phyloP scores from a whole-genome alignment of 2,113 vertebrate genomes.

The Canis aureus region DNA sequence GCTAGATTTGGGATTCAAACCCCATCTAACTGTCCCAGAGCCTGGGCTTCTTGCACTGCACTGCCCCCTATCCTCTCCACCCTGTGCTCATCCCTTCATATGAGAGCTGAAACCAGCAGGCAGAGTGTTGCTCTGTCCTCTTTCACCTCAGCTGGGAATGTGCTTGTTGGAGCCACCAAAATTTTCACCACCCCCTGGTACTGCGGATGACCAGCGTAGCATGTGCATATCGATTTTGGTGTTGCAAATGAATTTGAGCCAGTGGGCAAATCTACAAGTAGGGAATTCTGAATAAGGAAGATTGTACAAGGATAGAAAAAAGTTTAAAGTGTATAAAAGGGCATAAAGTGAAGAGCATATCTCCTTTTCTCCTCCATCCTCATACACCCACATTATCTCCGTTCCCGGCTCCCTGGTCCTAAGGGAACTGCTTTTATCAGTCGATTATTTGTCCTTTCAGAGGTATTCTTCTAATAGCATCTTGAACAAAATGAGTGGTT shows the following conservation, averaged over 20 bases:
- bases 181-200: fast-evolving
- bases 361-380: background rate
- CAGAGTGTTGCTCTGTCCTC: fast-evolving
- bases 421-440: background rate
- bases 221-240: background rate
- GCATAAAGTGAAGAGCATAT: background rate
- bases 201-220: background rate
- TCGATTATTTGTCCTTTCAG: background rate
- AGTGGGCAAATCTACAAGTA: background rate
- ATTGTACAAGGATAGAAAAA: background rate
- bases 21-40: background rate
- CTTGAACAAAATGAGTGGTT: background rate
- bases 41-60: too few species aligned
- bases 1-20: background rate
- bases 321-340: background rate
- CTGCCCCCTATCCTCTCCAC: too few species aligned
- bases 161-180: background rate
- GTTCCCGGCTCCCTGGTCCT: fast-evolving
- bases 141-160: background rate
- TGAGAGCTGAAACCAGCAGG: background rate
- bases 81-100: fast-evolving
- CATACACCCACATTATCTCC: background rate
- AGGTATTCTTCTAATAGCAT: background rate
- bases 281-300: background rate
- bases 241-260: background rate